Base-by-base conservation (phyloP, 1,140 invertebrate genomes). In the Sinella curviseta region DNA sequence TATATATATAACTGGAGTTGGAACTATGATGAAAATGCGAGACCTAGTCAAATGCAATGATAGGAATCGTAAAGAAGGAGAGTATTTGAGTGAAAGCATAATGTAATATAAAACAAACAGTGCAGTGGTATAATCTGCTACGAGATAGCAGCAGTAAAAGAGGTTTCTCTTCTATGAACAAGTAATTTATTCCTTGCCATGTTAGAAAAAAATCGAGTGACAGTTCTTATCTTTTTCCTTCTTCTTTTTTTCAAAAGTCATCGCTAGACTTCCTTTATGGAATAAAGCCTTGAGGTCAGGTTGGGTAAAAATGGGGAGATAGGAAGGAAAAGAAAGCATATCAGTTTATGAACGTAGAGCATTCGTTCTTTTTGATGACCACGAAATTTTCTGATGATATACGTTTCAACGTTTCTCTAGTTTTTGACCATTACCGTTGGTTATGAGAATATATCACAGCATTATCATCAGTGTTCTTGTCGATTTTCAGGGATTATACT, bases 101-200 rank as follows among this genome's bases (percentile, higher is more conserved):
- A 48, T 17, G 4, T n/a, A n/a, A n/a, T n/a, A n/a, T n/a, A n/a
- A n/a, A n/a, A 48, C 39, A 48, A 48, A 48, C 39, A 60, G 14
- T 60, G 55, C n/a, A n/a, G 14, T 60, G 14, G 3, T 60, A n/a
- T n/a, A n/a, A n/a, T n/a, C n/a, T n/a, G n/a, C n/a, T n/a, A n/a
- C n/a, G n/a, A n/a, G n/a, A n/a, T n/a, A n/a, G n/a, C n/a, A n/a
- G n/a, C n/a, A n/a, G n/a, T n/a, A n/a, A n/a, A n/a, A n/a, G n/a
- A n/a, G n/a, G n/a, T n/a, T n/a, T n/a, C n/a, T n/a, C n/a, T n/a
- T n/a, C n/a, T n/a, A n/a, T 60, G 12, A 81, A 57, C 76, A 33
- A 31, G 78, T 82, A 82, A 83, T 83, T 83, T 83, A 83, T 83
- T 83, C 77, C 30, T 74, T 77, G 54, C 78, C 76, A 80, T 80